Conservation (phyloP, 1,140 invertebrate species). For the Artemia franciscana region DNA sequence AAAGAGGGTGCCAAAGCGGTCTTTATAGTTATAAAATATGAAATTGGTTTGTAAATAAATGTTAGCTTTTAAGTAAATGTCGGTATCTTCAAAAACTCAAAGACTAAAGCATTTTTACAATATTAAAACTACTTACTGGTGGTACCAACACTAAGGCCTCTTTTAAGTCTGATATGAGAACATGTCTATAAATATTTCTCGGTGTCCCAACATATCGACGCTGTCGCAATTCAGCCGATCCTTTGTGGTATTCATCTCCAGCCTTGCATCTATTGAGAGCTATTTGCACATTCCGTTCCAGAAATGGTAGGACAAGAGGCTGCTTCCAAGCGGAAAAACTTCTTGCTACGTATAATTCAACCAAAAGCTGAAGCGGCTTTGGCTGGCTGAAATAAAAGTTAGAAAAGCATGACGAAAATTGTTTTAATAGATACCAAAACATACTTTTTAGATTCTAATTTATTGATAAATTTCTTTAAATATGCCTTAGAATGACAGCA, state of each 20-base stretch:
- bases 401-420: constrained; percentile 1
- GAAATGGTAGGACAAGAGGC: constrained; percentile 36
- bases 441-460: too few relatives aligned
- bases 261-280: constrained; percentile 37
- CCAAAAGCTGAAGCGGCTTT: constrained; percentile 37
- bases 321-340: constrained; percentile 56
- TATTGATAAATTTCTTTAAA: neutral
- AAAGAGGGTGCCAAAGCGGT: too few relatives aligned
- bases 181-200: constrained; percentile 45
- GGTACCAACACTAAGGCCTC: constrained; percentile 32
- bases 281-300: constrained; percentile 40
- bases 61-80: too few relatives aligned
- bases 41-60: too few relatives aligned
- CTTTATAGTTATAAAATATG: too few relatives aligned
- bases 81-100: too few relatives aligned
- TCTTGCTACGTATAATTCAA: constrained; percentile 44
- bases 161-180: constrained; percentile 54
- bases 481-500: neutral
- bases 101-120: too few relatives aligned
- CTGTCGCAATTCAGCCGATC: constrained; percentile 33
- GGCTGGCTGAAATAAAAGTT: constrained; percentile 28
- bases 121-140: constrained; percentile 23
- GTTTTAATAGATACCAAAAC: too few relatives aligned
- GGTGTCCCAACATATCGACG: constrained; percentile 40
- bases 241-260: constrained; percentile 30